Percentiles rank a stretch among this genome's conserved stretches.
Conservation (phyloP, 2,797 vertebrate species). For the Hoplostethus atlanticus region DNA sequence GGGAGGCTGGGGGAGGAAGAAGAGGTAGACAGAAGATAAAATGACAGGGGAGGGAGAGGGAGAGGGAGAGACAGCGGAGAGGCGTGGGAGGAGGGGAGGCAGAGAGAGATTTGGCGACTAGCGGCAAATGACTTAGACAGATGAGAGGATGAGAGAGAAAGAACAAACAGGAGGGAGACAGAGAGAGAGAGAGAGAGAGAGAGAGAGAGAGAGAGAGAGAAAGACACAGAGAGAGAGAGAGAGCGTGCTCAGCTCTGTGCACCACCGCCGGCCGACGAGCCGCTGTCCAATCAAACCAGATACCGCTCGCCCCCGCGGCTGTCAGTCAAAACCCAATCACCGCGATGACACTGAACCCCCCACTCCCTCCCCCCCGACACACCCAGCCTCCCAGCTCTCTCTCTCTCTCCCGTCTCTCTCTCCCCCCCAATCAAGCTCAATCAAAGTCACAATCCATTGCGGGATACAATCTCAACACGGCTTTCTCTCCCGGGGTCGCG, state of each 20-base stretch:
- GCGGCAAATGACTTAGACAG: slow-evolving; percentile 62
- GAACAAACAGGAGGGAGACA: not conserved
- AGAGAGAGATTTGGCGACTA: slow-evolving; percentile 67
- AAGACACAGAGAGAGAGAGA: not conserved
- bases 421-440: slow-evolving; percentile 46
- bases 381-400: slow-evolving; percentile 30
- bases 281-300: slow-evolving; percentile 69
- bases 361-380: slow-evolving; percentile 23
- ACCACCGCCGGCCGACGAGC: slow-evolving; percentile 55
- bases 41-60: slow-evolving; percentile 44
- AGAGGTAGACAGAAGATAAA: slow-evolving; percentile 46
- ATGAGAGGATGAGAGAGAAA: slow-evolving; percentile 7
- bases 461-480: slow-evolving; percentile 20
- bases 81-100: slow-evolving; percentile 58
- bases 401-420: slow-evolving; percentile 24
- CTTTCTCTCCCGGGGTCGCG: slow-evolving; percentile 45
- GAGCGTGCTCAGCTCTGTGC: slow-evolving; percentile 47
- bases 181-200: not conserved
- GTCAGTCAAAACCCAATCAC: slow-evolving; percentile 77
- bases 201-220: slow-evolving; percentile 12
- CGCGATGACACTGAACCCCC: slow-evolving; percentile 25
- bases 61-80: slow-evolving; percentile 26
- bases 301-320: slow-evolving; percentile 58
- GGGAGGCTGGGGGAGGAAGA: slow-evolving; percentile 10
- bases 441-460: slow-evolving; percentile 45